These are phyloP conservation scores for Megaleporinus macrocephalus DNA, from an alignment of 2,113 vertebrate species.

Conservation along the genomic window DNA sequence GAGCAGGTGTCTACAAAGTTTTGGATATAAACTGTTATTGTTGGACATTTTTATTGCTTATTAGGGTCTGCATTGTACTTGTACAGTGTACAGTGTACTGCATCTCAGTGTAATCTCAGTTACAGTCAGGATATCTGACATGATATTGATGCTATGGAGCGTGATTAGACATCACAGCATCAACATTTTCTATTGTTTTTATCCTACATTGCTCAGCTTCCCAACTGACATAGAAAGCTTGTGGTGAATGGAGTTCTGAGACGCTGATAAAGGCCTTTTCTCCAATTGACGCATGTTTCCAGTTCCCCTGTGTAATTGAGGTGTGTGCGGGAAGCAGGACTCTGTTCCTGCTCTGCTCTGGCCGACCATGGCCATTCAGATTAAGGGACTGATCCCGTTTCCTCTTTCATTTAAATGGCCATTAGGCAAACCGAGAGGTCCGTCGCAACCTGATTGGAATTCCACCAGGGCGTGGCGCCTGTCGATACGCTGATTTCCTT, in stretches of 20 bases:
- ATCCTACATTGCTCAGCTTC: constrained; percentile 8
- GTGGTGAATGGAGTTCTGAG: background rate
- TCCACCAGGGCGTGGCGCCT: constrained; percentile 41
- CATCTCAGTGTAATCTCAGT: background rate
- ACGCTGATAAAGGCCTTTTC: background rate
- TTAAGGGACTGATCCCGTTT: constrained; percentile 44
- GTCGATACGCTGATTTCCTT: constrained; percentile 58
- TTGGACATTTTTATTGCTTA: too few species aligned
- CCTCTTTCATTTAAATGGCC: constrained; percentile 55
- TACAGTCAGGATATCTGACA: background rate
- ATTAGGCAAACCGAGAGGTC: constrained; percentile 51
- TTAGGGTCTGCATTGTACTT: background rate
- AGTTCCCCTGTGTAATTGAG: constrained; percentile 9
- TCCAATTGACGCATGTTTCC: constrained; percentile 5
- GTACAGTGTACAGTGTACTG: too few species aligned
- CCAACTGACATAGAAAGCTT: background rate
- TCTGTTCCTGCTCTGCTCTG: constrained; percentile 25
- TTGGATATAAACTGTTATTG: too few species aligned
- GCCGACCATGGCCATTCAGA: constrained; percentile 48
- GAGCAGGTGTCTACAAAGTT: too few species aligned
- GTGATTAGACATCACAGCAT: background rate
- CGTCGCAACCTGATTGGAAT: constrained; percentile 44
- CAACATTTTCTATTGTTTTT: constrained; percentile 6
- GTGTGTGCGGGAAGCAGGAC: constrained; percentile 7
- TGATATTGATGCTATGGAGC: background rate